Evolutionary conservation across 2,888 invertebrate species (phyloP), one percentile per base, ranked within the genome.

Genomic region (Orthosia cruda): DNA sequence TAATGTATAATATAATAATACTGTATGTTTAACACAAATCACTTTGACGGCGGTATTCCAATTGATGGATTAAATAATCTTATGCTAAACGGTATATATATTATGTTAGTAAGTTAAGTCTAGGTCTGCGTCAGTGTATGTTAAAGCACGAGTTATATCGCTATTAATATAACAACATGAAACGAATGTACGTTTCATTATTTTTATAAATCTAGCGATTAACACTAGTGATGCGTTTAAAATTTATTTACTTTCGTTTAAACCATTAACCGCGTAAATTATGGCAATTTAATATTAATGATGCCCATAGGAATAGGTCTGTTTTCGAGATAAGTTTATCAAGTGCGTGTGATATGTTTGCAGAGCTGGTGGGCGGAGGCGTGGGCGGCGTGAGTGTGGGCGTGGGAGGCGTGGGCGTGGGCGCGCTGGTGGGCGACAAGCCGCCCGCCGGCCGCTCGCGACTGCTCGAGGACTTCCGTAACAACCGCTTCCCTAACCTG

Each of bases 391-490:
- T 93, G 74, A 91, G 92, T 65, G 91, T 88, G 64, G 88, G 88
- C 58, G 86, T 88, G 74, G 59, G 74, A 11, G 89, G 91, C 40
- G 92, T 89, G 54, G 73, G 91, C 73, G 93, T 92, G 80, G 93
- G 95, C 84, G 94, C 94, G 85, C 92, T 96, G 79, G 96, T 94
- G 67, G 93, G 93, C 50, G 96, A 96, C 91, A 96, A 96, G 89
- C 96, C 96, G 81, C 97, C 97, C 57, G 97, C 98, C 81, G 98
- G 98, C 67, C 97, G 99, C 88, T 99, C 99, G 88, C 98, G 99
- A 63, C 97, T 99, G 71, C 97, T 99, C 70, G 99, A 99, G 95
- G 99, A 99, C 95, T 99, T 99, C 97, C 97, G 98, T 93, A 98
- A 98, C 96, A 98, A 98, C 94, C 97, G 99, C 91, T 99, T 98